Percentiles rank a stretch among this genome's conserved stretches.
phyloP scores from a whole-genome alignment of 1,140 invertebrate species.

The Andrena cerasifolii region DNA sequence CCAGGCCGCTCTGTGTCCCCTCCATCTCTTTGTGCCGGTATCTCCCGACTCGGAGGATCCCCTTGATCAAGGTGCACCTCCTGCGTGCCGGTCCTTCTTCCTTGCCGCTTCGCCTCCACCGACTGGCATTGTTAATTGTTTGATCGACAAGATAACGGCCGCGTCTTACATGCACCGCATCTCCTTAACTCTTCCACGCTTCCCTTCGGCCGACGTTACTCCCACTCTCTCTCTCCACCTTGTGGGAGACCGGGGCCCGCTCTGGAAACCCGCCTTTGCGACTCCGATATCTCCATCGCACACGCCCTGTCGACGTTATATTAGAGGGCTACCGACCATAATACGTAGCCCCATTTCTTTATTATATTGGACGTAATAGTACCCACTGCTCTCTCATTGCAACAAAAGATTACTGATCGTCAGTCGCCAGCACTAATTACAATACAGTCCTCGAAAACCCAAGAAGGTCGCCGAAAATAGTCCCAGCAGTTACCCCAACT shows the following conservation, averaged over 20 bases:
- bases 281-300: slow-evolving; percentile 49
- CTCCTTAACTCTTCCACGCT: slow-evolving; percentile 69
- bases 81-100: slow-evolving; percentile 59
- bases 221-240: slow-evolving; percentile 2
- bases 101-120: slow-evolving; percentile 56
- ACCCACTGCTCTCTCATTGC: no score
- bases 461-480: not conserved
- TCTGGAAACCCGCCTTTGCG: slow-evolving; percentile 42
- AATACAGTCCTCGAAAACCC: not conserved
- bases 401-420: no score
- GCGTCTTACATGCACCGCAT: slow-evolving; percentile 80
- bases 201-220: slow-evolving; percentile 38
- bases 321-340: slow-evolving; percentile 22
- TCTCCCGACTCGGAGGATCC: slow-evolving; percentile 53
- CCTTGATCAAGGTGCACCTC: slow-evolving; percentile 58
- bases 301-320: slow-evolving; percentile 32
- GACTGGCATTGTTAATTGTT: slow-evolving; percentile 82
- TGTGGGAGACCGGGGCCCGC: slow-evolving; percentile 27
- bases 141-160: slow-evolving; percentile 82
- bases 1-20: slow-evolving; percentile 28
- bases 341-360: not conserved
- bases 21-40: slow-evolving; percentile 51
- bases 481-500: not conserved
- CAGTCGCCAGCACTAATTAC: not conserved
- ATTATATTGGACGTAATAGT: no score